phyloP scores from a whole-genome alignment of 2,888 invertebrate genomes.

The Anthrax anthrax region DNA sequence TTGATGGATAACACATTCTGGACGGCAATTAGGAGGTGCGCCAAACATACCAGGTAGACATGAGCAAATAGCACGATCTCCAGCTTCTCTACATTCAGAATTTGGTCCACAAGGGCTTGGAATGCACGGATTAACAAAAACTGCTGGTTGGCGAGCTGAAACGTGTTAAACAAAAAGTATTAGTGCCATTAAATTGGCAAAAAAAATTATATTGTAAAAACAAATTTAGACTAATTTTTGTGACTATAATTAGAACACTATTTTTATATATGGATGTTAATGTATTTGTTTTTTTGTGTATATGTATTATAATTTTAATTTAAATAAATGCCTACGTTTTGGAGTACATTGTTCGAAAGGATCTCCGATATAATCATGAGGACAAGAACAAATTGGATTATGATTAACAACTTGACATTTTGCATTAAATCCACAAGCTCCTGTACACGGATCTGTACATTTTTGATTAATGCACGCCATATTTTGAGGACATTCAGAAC shows the following conservation, averaged over 20 bases:
- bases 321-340: constrained; percentile 28
- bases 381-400: constrained; percentile 65
- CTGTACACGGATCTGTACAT: constrained; percentile 62
- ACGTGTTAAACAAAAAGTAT: constrained; percentile 7
- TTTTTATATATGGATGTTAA: too few species aligned
- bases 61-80: constrained; percentile 56
- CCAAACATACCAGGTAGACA: constrained; percentile 62
- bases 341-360: constrained; percentile 54
- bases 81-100: constrained; percentile 53
- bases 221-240: too few species aligned
- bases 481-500: constrained; percentile 60
- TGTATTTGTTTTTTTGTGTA: too few species aligned
- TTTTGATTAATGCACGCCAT: constrained; percentile 64
- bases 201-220: too few species aligned
- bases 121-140: constrained; percentile 44
- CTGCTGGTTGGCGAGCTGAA: constrained; percentile 34
- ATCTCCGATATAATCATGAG: constrained; percentile 54
- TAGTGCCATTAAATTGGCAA: too few species aligned
- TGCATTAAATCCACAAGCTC: constrained; percentile 62
- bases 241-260: too few species aligned
- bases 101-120: constrained; percentile 68
- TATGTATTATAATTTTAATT: too few species aligned
- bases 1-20: constrained; percentile 57
- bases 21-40: constrained; percentile 62
- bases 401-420: constrained; percentile 66